Evolutionary conservation across 2,113 vertebrate species (phyloP), one percentile per base, ranked within the genome.

Genomic region (Lepus timidus): DNA sequence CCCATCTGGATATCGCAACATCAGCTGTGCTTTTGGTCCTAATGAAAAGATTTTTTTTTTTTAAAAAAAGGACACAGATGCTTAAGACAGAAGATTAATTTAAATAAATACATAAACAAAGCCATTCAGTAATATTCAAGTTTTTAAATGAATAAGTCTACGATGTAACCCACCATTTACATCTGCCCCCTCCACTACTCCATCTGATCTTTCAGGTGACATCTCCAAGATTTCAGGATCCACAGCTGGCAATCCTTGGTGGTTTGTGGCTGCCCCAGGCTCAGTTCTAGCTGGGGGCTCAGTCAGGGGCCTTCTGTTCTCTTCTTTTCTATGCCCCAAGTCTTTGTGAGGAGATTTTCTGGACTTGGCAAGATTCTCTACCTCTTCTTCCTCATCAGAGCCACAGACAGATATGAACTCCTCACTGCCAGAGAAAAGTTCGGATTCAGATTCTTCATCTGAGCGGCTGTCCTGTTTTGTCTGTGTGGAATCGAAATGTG

Each of bases 21-120:
- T 99, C 96, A 99, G 98, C 94, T 99, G 99, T 98, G 99, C 99
- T 98, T 99, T 99, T 97, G 99, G 99, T 98, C 99, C 99, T 99
- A 97, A 96, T 94, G 31, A 64, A 96, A 98, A 3, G 78, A 9
- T 96, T 71, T 25, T 75, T 61, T 33, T 33, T 96, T 23, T 80
- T 6, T 85, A 62, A 36, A 39, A 74, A 39, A 83, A 23, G 67
- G 1, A 96, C 6, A 81, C 0, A 88, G 7, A 4, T 49, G n/a
- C 58, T 88, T 93, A 97, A 78, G 13, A 91, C 2, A 87, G 27
- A 71, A 65, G 23, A 79, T 39, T 80, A 95, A 71, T 62, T 85
- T 80, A 92, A 92, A 82, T 61, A 51, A 82, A 27, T 70, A 92
- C 75, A 81, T n/a, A 89, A 76, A 92, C 62, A 67, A 58, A 96